phyloP scores from a whole-genome alignment of 2,797 vertebrate genomes.

The Melanotaenia trifasciata region DNA sequence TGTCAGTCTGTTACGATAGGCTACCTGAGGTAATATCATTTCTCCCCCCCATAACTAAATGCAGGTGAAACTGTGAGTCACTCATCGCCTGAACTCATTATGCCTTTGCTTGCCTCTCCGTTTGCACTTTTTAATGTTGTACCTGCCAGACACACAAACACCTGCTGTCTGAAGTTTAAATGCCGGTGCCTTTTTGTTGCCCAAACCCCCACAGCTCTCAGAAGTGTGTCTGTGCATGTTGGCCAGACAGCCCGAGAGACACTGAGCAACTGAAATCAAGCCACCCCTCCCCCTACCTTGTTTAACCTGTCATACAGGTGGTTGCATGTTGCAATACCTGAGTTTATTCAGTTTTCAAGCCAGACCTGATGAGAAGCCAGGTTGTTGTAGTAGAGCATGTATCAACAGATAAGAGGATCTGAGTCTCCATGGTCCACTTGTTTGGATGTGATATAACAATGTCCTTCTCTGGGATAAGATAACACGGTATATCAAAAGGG shows the following conservation, averaged over 20 bases:
- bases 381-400: slow-evolving; percentile 27
- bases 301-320: slow-evolving; percentile 68
- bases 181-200: slow-evolving; percentile 36
- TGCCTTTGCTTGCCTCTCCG: not conserved
- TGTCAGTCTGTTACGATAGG: not conserved
- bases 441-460: slow-evolving; percentile 55
- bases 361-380: slow-evolving; percentile 20
- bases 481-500: slow-evolving; percentile 27
- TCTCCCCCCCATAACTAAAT: slow-evolving; percentile 9
- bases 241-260: slow-evolving; percentile 22
- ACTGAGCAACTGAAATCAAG: slow-evolving; percentile 38
- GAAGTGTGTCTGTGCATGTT: slow-evolving; percentile 46
- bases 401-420: slow-evolving; percentile 65
- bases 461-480: slow-evolving; percentile 39
- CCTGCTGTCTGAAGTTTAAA: slow-evolving; percentile 47
- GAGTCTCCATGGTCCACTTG: slow-evolving; percentile 52
- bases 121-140: slow-evolving; percentile 30
- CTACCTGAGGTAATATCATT: slow-evolving; percentile 2
- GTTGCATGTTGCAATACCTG: slow-evolving; percentile 31
- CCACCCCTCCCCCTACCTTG: slow-evolving; percentile 43
- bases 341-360: slow-evolving; percentile 55
- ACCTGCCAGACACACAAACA: slow-evolving; percentile 30
- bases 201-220: not conserved
- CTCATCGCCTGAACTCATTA: slow-evolving; percentile 11
- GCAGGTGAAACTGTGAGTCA: slow-evolving; percentile 39